A percentile compares a stretch with the other conserved stretches of the same genome.
These are phyloP conservation scores for Silurus aristotelis DNA, from an alignment of 2,797 vertebrate genomes.

Conservation along the genomic window DNA sequence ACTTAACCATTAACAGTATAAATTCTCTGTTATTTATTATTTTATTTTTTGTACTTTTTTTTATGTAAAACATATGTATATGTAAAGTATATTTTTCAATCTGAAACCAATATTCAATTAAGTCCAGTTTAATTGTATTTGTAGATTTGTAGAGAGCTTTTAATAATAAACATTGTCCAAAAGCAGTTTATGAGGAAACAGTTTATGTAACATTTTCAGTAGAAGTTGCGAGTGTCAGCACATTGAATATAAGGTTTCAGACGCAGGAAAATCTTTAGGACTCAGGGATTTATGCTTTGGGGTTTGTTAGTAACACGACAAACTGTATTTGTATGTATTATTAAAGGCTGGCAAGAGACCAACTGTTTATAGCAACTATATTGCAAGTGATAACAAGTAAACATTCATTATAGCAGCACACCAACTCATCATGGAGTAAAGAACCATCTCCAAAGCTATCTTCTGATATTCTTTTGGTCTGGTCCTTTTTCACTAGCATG, in stretches of 20 bases:
- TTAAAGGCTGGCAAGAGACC: background rate
- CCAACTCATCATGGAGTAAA: background rate
- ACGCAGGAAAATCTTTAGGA: background rate
- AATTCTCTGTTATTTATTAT: no score
- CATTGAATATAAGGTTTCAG: background rate
- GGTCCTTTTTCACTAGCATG: constrained; percentile 2
- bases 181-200: no score
- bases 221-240: background rate
- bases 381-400: background rate
- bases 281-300: background rate
- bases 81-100: no score
- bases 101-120: no score
- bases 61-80: no score
- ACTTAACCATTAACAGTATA: no score
- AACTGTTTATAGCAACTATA: background rate
- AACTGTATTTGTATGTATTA: background rate
- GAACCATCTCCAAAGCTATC: constrained; percentile 3
- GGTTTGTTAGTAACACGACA: background rate
- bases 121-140: no score
- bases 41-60: no score
- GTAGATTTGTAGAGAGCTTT: no score
- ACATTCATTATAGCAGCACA: background rate
- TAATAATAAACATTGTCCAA: no score
- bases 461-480: no score
- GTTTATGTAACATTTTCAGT: background rate